Percentiles rank a stretch among this genome's conserved stretches.
Evolutionary conservation across 30 jellyfish, hydroid and myxozoan species (phyloP).

Genomic region (Chironex yamaguchii): DNA sequence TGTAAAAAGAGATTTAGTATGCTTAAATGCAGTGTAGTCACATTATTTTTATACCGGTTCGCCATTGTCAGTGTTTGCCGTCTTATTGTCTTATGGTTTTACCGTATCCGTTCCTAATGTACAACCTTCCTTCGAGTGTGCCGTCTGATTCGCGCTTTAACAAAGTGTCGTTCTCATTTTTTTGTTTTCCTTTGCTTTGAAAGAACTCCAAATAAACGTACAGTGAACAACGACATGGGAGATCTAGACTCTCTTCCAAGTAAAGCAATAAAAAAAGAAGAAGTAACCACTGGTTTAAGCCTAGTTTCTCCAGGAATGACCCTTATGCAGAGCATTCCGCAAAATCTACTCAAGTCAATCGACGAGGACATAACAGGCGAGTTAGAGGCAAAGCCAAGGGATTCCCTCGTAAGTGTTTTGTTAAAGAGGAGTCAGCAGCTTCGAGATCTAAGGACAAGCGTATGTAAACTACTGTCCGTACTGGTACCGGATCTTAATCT

Average conservation of each 20-base stretch:
- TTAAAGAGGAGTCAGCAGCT: constrained; percentile 87
- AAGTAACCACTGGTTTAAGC: neutral
- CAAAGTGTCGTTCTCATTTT: no score
- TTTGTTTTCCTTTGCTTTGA: no score
- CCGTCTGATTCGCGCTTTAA: no score
- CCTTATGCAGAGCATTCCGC: neutral
- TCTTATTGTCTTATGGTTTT: no score
- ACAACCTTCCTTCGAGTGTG: no score
- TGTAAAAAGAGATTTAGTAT: no score
- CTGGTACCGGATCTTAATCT: constrained; percentile 76
- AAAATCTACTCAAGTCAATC: neutral
- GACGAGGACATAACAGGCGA: constrained; percentile 59
- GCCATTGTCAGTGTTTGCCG: no score
- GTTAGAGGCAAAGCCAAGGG: constrained; percentile 25
- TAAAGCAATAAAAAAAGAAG: neutral
- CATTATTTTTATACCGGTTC: no score
- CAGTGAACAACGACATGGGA: neutral
- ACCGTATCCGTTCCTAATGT: no score
- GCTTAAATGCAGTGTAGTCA: no score
- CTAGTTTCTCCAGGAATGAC: neutral
- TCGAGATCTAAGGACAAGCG: constrained; percentile 80
- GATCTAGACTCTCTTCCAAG: neutral
- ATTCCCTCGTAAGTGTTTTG: neutral
- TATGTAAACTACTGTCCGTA: constrained; percentile 70
- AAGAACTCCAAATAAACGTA: neutral